Percentiles rank a stretch among this genome's conserved stretches.
These are phyloP conservation scores for Drosophila pseudotalamancana DNA, from an alignment of 2,888 invertebrate species.

Conservation along the genomic window DNA sequence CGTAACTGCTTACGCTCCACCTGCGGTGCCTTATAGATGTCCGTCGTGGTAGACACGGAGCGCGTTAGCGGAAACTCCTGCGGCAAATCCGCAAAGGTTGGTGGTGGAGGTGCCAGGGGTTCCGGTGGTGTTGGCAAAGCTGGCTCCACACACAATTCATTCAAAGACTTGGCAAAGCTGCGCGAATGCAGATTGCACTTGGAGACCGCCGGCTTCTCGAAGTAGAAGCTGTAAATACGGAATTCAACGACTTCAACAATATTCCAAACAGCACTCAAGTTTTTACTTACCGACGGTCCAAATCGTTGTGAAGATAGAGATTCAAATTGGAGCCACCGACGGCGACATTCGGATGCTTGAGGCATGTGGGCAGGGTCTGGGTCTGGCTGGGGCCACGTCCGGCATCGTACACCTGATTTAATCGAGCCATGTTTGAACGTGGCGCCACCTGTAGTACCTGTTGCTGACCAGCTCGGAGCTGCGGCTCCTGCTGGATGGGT, in stretches of 20 bases:
- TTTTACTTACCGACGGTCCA: conserved; percentile 68
- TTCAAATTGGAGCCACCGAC: conserved; percentile 59
- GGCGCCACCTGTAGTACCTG: conserved; percentile 16
- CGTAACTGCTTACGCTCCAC: conserved; percentile 60
- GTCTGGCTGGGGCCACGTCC: conserved; percentile 26
- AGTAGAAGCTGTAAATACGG: conserved; percentile 79
- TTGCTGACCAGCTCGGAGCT: not conserved
- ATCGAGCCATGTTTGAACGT: conserved; percentile 29
- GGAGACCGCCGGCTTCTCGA: conserved; percentile 80
- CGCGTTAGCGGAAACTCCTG: conserved; percentile 83
- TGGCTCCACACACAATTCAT: conserved; percentile 83
- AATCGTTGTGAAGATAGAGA: conserved; percentile 64
- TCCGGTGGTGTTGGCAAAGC: conserved; percentile 41
- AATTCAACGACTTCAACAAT: not conserved
- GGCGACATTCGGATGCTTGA: conserved; percentile 66
- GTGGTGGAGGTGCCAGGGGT: conserved; percentile 42
- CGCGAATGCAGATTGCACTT: conserved; percentile 83
- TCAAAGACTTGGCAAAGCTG: conserved; percentile 83
- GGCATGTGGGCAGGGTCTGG: conserved; percentile 67
- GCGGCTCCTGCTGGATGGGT: conserved; percentile 7
- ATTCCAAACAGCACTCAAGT: not conserved
- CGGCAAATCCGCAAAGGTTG: conserved; percentile 71
- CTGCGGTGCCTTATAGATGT: conserved; percentile 72
- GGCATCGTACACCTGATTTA: conserved; percentile 67
- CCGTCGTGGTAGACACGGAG: conserved; percentile 84